These are phyloP conservation scores for Cryptophagus acutangulus DNA, from an alignment of 2,888 invertebrate genomes.

Conservation along the genomic window DNA sequence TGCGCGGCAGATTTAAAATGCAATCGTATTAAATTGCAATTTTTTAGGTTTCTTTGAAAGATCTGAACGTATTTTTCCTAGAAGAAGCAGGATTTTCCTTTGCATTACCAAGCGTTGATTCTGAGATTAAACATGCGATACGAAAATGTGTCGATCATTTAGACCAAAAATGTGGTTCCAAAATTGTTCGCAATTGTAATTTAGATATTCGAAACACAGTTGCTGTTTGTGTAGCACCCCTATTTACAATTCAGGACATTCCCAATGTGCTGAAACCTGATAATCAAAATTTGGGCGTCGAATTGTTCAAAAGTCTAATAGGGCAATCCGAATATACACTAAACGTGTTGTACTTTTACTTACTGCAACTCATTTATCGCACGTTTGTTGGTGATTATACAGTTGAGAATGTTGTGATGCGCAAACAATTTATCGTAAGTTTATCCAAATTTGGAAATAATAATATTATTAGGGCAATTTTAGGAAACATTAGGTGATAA, in stretches of 20 bases:
- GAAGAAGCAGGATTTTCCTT: conserved; percentile 45
- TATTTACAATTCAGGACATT: conserved; percentile 52
- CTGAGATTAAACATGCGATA: conserved; percentile 52
- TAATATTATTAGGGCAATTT: conserved; percentile 17
- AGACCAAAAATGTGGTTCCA: conserved; percentile 45
- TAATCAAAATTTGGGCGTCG: conserved; percentile 32
- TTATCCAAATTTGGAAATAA: conserved; percentile 2
- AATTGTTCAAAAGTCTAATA: conserved; percentile 40
- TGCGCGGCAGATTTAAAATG: no score
- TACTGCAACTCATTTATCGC: conserved; percentile 15
- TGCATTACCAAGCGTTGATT: conserved; percentile 50
- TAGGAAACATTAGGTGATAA: conserved; percentile 60
- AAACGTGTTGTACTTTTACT: conserved; percentile 23
- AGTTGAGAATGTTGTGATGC: conserved; percentile 13
- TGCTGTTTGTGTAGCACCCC: conserved; percentile 33
- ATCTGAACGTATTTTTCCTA: conserved; percentile 51
- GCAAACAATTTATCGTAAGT: conserved; percentile 46
- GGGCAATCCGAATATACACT: conserved; percentile 46
- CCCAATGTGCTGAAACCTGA: conserved; percentile 50
- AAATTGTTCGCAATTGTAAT: conserved; percentile 44
- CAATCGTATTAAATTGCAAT: no score
- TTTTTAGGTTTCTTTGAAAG: conserved; percentile 31
- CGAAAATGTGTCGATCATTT: conserved; percentile 51
- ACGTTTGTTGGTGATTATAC: conserved; percentile 24
- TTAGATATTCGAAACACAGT: conserved; percentile 51